These are phyloP conservation scores for Sciaenops ocellatus DNA, from an alignment of 2,797 vertebrate species.

Conservation along the genomic window DNA sequence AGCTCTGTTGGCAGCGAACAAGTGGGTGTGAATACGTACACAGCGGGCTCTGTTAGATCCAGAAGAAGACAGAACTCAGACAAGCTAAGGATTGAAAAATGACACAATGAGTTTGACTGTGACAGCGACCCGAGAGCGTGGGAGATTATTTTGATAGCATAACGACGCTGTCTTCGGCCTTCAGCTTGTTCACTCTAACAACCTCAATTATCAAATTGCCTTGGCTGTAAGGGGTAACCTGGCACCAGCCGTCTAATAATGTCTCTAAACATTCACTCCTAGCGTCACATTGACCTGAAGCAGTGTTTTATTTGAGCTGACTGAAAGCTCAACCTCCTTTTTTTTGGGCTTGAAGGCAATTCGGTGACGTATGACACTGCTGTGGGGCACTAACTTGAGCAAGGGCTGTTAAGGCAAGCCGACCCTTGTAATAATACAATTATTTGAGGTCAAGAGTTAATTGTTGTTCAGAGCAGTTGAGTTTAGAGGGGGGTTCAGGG, in stretches of 20 bases:
- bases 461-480: slow-evolving; percentile 73
- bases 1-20: slow-evolving; percentile 63
- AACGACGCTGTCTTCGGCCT: slow-evolving; percentile 72
- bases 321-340: slow-evolving; percentile 45
- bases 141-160: slow-evolving; percentile 80
- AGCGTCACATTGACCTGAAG: slow-evolving; percentile 53
- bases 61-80: slow-evolving; percentile 63
- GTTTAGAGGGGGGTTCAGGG: slow-evolving; percentile 46
- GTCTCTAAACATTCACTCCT: slow-evolving; percentile 72
- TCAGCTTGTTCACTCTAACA: slow-evolving; percentile 79
- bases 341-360: slow-evolving; percentile 43
- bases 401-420: slow-evolving; percentile 41
- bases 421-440: slow-evolving; percentile 80
- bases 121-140: slow-evolving; percentile 68
- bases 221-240: slow-evolving; percentile 78
- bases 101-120: slow-evolving; percentile 83
- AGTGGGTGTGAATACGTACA: slow-evolving; percentile 67
- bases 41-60: slow-evolving; percentile 74
- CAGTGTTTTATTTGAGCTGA: slow-evolving; percentile 61
- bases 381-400: slow-evolving; percentile 37
- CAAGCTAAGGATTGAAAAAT: slow-evolving; percentile 76
- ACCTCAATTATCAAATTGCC: slow-evolving; percentile 86
- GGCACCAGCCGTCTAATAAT: slow-evolving; percentile 76
- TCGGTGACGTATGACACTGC: slow-evolving; percentile 51
- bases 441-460: slow-evolving; percentile 82